These are phyloP conservation scores for Arge pagana DNA, from an alignment of 2,888 invertebrate species.

Conservation along the genomic window DNA sequence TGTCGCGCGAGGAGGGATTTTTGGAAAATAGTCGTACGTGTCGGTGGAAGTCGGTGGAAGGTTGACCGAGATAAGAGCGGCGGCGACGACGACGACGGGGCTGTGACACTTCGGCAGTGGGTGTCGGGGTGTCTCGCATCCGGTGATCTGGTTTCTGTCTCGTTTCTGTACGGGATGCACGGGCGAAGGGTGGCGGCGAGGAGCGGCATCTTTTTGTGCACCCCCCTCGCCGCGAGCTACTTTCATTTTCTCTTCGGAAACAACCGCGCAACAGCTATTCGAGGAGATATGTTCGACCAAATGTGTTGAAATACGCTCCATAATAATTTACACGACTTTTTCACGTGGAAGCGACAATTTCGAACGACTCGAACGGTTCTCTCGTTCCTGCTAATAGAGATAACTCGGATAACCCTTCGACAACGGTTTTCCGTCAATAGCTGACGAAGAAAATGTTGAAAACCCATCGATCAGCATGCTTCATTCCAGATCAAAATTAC, in stretches of 20 bases:
- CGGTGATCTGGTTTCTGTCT: conserved; percentile 55
- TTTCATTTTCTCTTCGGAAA: background rate
- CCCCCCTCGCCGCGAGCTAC: conserved; percentile 1
- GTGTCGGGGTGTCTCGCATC: conserved; percentile 45
- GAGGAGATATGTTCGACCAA: conserved; percentile 36
- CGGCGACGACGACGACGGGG: conserved; percentile 29
- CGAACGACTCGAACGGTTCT: no score
- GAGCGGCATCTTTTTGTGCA: conserved; percentile 40
- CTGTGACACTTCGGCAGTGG: conserved; percentile 22
- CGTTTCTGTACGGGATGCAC: conserved; percentile 25
- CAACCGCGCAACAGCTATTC: background rate
- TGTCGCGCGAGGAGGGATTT: no score
- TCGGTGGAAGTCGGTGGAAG: background rate
- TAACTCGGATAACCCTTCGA: no score
- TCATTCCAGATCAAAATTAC: no score
- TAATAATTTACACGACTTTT: no score
- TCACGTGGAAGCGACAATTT: no score
- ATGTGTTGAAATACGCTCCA: conserved; percentile 40
- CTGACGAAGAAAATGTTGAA: no score
- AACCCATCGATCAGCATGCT: no score
- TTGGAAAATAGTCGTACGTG: conserved; percentile 2
- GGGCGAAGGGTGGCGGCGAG: conserved; percentile 20
- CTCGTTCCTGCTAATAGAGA: no score
- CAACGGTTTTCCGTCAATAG: no score
- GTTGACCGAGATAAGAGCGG: conserved; percentile 20